Percentiles rank a stretch among this genome's conserved stretches.
Conservation (phyloP, 2,888 invertebrate species). For the Andrena haemorrhoa region DNA sequence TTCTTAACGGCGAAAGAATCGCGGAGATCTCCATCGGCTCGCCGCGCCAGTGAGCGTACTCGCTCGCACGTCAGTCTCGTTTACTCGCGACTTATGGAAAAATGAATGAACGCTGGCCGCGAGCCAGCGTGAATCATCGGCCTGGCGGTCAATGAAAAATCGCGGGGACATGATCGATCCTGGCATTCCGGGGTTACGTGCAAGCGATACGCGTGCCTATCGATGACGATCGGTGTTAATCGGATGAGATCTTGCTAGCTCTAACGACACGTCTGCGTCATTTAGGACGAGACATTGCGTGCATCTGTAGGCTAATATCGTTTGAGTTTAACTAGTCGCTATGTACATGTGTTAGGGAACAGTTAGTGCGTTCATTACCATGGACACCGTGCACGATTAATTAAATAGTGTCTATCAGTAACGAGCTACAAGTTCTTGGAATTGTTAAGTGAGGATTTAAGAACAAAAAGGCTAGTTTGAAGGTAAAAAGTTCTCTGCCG, state of each 20-base stretch:
- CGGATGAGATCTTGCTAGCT: constrained; percentile 44
- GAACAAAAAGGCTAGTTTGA: not conserved
- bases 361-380: not conserved
- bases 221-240: constrained; percentile 41
- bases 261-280: constrained; percentile 10
- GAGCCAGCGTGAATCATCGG: constrained; percentile 35
- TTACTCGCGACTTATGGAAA: constrained; percentile 13
- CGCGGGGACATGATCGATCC: constrained; percentile 22
- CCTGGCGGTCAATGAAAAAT: constrained; percentile 17
- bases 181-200: constrained; percentile 44
- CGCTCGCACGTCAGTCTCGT: not conserved
- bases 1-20: constrained; percentile 10
- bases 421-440: not conserved
- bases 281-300: constrained; percentile 52
- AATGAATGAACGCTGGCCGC: constrained; percentile 39
- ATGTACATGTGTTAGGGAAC: constrained; percentile 11
- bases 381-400: not conserved
- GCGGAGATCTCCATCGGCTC: not conserved
- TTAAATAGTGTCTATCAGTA: not conserved
- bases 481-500: not conserved
- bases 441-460: not conserved
- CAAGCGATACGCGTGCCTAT: constrained; percentile 33
- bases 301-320: constrained; percentile 37
- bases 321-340: constrained; percentile 6
- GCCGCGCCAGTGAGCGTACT: not conserved